These are phyloP conservation scores for Drosophila nannoptera DNA, from an alignment of 1,140 invertebrate species.

Conservation along the genomic window DNA sequence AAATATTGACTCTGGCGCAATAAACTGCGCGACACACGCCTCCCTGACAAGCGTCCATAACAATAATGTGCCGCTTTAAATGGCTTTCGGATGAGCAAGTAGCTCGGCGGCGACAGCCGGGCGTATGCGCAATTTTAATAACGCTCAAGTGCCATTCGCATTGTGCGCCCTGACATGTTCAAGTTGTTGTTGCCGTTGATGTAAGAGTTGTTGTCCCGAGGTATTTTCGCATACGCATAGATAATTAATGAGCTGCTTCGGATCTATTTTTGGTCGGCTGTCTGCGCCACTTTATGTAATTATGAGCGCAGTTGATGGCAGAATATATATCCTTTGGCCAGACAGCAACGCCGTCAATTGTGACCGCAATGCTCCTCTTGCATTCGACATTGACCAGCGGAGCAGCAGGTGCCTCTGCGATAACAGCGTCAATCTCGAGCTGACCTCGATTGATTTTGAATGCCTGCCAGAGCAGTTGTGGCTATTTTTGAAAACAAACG, in stretches of 20 bases:
- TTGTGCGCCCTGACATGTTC: constrained; percentile 6
- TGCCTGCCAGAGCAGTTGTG: constrained; percentile 4
- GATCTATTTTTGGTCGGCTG: constrained; percentile 17
- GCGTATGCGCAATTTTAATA: constrained; percentile 64
- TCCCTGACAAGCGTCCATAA: constrained; percentile 25
- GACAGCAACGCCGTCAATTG: not conserved
- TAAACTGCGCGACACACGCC: constrained; percentile 45
- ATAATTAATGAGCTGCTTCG: constrained; percentile 54
- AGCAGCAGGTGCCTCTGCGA: not conserved
- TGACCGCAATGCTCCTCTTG: constrained; percentile 9
- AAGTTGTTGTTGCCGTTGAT: constrained; percentile 7
- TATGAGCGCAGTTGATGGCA: constrained; percentile 31
- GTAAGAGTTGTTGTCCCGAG: constrained; percentile 24
- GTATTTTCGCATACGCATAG: constrained; percentile 32
- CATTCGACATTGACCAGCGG: not conserved
- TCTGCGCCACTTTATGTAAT: constrained; percentile 39
- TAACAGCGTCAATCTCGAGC: not conserved
- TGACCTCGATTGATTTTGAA: constrained; percentile 16
- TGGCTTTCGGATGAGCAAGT: constrained; percentile 54
- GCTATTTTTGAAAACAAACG: constrained; percentile 30
- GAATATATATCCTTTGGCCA: constrained; percentile 13
- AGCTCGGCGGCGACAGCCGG: constrained; percentile 24
- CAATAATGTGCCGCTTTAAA: constrained; percentile 59
- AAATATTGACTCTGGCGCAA: constrained; percentile 74
- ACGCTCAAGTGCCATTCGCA: constrained; percentile 54